Base-by-base conservation (phyloP, 2,113 vertebrate genomes). In the Phylloscopus whistleri region DNA sequence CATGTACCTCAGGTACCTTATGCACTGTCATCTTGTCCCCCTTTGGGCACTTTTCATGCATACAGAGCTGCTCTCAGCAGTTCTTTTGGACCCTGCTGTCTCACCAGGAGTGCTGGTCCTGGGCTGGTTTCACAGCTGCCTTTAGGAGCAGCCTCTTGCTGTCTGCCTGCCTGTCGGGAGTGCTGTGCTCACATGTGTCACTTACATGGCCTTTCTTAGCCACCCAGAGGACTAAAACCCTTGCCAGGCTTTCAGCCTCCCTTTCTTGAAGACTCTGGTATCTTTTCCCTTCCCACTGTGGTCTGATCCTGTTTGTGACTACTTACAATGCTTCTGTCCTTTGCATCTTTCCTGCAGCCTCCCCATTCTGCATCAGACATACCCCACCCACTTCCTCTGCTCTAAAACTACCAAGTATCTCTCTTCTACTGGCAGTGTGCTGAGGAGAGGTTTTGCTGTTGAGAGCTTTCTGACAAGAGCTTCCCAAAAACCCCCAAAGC, bases 111-210 rank as follows among this genome's bases (percentile, higher is more conserved):
- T 22, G 22, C 58, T 63, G 5, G 2, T 62, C 39, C 31, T 3
- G 2, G 24, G 9, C 9, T 56, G 7, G 18, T 44, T 89, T 64
- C n/a, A 48, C 19, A 35, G 28, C 19, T 59, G n/a, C 22, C 43
- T 67, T 64, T 52, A 43, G 53, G 20, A 68, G 2, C 15, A 31
- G 51, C 18, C 37, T 30, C 67, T 26, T 43, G 27, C 52, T 72
- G 3, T 1, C 4, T n/a, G 35, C 9, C 49, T 26, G 30, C n/a
- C 11, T 49, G 33, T 12, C 0, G 0, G 19, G 16, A 46, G 24
- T n/a, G 48, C 60, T 67, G 43, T 46, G 46, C 31, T 66, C 55
- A 53, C n/a, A 2, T 0, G 2, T 13, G 6, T 11, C 28, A 31
- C 68, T 30, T 19, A 5, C 2, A 28, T 1, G 10, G 64, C 51